Evolutionary conservation across 2,113 vertebrate species (phyloP).

Genomic region (Platysternon megacephalum): DNA sequence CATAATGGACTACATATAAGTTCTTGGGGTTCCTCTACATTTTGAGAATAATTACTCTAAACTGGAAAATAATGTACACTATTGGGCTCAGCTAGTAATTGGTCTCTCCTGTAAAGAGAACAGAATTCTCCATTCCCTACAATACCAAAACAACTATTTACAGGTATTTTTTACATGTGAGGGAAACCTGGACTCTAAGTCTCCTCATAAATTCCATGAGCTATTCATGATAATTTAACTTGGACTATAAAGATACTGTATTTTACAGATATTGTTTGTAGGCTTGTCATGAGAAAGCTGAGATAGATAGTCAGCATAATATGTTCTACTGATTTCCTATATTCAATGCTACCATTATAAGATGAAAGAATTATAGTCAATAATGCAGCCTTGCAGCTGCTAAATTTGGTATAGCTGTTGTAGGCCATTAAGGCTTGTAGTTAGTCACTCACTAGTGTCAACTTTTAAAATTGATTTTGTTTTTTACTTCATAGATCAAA

Average conservation of each 20-base stretch:
- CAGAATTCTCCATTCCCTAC: background rate
- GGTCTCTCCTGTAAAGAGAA: background rate
- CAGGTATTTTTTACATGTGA: background rate
- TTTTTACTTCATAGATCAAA: background rate
- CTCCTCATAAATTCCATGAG: background rate
- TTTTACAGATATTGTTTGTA: background rate
- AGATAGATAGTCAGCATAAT: background rate
- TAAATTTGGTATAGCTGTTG: background rate
- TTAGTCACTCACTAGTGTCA: background rate
- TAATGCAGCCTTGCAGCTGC: background rate
- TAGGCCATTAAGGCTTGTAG: background rate
- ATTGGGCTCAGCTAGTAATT: background rate
- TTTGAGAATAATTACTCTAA: conserved; percentile 10
- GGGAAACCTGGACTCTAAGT: background rate
- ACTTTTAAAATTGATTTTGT: background rate
- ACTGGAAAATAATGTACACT: background rate
- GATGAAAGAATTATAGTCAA: conserved; percentile 1
- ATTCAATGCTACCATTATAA: background rate
- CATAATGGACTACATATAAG: conserved; percentile 10
- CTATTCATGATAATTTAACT: background rate
- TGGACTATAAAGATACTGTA: background rate
- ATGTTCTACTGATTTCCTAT: conserved; percentile 12
- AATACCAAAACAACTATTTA: background rate
- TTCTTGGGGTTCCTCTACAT: background rate
- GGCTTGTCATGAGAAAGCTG: background rate